These are phyloP conservation scores for Pheosia gnoma DNA, from an alignment of 2,888 invertebrate species.

Conservation along the genomic window DNA sequence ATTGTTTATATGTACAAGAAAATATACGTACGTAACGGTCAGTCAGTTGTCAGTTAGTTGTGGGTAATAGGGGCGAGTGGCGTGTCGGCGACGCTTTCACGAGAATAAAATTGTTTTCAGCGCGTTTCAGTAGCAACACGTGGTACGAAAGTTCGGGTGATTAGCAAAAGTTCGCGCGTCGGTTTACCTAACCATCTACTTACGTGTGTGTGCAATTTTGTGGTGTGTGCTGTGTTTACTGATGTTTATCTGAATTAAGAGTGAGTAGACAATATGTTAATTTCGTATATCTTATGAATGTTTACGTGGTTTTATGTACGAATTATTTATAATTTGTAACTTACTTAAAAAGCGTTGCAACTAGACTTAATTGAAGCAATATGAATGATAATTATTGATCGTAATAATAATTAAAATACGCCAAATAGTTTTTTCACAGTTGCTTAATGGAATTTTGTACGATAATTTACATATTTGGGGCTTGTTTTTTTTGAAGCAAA, in stretches of 20 bases:
- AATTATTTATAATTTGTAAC: constrained; percentile 6
- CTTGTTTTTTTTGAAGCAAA: no score
- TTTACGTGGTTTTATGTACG: constrained; percentile 19
- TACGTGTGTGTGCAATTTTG: constrained; percentile 51
- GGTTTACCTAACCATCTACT: constrained; percentile 45
- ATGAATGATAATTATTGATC: no score
- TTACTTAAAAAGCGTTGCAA: constrained; percentile 13
- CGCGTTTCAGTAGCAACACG: constrained; percentile 61
- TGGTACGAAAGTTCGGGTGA: constrained; percentile 62
- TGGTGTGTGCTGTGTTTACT: constrained; percentile 47
- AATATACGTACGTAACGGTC: constrained; percentile 69
- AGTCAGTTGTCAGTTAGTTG: constrained; percentile 78
- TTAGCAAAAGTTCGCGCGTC: constrained; percentile 52
- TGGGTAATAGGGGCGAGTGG: constrained; percentile 61
- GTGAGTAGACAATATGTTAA: constrained; percentile 28
- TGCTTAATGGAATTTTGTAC: no score
- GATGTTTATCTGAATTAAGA: constrained; percentile 43
- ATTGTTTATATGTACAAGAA: constrained; percentile 72
- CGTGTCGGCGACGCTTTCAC: constrained; percentile 52
- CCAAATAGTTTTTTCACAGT: not conserved
- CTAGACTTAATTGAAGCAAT: not conserved
- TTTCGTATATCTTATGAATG: constrained; percentile 27
- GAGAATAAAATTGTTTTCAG: constrained; percentile 60
- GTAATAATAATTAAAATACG: not conserved
- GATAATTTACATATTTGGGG: no score